These are phyloP conservation scores for Aramus guarauna DNA, from an alignment of 2,113 vertebrate genomes.

Conservation along the genomic window DNA sequence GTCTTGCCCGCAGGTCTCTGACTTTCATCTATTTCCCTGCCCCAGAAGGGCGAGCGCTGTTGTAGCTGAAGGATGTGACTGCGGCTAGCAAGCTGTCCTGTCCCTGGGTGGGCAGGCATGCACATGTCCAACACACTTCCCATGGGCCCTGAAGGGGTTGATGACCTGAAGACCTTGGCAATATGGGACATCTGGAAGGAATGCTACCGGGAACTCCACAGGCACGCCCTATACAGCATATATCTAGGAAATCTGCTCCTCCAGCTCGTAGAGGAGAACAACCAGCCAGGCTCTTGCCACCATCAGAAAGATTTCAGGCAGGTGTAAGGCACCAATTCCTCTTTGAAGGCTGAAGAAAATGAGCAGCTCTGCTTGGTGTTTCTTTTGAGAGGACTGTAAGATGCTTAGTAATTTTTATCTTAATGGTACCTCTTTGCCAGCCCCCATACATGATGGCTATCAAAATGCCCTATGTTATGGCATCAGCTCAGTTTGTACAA, in stretches of 20 bases:
- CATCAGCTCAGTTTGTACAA: neutral
- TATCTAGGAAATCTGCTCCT: neutral
- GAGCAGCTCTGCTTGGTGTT: neutral
- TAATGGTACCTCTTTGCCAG: neutral
- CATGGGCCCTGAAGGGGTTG: accelerated
- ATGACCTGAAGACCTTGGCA: neutral
- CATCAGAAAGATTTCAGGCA: neutral
- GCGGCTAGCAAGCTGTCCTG: neutral
- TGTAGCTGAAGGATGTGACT: neutral
- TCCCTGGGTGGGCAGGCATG: accelerated
- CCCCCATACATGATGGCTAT: accelerated
- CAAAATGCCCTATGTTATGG: neutral
- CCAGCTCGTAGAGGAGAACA: neutral
- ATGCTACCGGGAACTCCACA: neutral
- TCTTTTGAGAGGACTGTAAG: neutral
- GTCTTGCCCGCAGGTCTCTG: neutral
- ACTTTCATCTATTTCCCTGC: neutral
- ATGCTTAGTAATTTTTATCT: neutral
- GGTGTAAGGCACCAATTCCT: neutral
- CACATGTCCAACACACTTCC: accelerated
- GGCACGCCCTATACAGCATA: neutral
- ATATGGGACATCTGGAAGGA: neutral
- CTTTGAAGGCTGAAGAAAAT: neutral
- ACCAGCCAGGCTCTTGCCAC: neutral
- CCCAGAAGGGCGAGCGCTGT: neutral